Percentiles rank a stretch among this genome's conserved stretches.
These are phyloP conservation scores for Sebastes flavidus DNA, from an alignment of 2,797 vertebrate genomes.

Conservation along the genomic window DNA sequence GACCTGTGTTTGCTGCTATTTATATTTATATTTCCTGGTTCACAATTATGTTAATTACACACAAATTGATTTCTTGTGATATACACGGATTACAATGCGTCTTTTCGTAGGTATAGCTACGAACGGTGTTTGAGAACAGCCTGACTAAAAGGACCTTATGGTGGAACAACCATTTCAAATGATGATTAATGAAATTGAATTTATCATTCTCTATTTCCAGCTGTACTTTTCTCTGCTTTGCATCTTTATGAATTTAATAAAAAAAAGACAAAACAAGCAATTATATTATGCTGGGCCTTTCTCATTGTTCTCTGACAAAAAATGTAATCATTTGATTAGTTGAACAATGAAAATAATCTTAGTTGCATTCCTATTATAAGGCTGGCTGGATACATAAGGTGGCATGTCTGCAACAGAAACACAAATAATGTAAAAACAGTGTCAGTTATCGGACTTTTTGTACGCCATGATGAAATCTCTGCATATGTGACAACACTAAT, in stretches of 20 bases:
- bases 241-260: neutral
- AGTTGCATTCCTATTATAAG: neutral
- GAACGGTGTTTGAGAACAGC: no score
- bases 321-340: neutral
- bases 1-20: no score
- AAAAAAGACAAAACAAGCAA: neutral
- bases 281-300: neutral
- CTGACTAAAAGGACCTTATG: neutral
- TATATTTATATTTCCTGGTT: no score
- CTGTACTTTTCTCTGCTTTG: neutral
- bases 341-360: neutral
- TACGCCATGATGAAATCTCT: neutral
- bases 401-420: neutral
- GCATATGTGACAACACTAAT: neutral
- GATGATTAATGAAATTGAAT: neutral
- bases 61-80: no score
- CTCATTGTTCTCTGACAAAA: neutral
- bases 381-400: neutral
- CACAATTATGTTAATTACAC: no score
- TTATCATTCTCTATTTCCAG: neutral
- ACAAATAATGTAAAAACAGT: neutral
- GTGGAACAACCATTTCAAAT: neutral
- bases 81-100: no score
- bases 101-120: no score
- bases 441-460: neutral